Evolutionary conservation across 2,113 vertebrate genomes (phyloP), one percentile per base, ranked within the genome.

Genomic region (Actinemys pallida): DNA sequence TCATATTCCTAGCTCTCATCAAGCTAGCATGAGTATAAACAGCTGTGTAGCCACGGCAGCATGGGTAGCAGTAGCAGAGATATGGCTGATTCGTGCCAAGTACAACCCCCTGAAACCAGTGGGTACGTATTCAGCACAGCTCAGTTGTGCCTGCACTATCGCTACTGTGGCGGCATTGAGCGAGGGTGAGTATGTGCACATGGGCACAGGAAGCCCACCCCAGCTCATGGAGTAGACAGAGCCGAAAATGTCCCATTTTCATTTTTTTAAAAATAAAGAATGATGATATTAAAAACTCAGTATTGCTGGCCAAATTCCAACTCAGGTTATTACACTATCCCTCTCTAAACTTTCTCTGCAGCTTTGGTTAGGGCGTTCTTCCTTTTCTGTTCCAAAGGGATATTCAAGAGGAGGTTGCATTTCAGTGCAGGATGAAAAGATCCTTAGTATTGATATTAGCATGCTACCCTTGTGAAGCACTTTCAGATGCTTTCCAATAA

Each of bases 401-500:
- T 35, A 62, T n/a, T 72, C 39, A 19, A 49, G 11, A 24, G 87
- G 12, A 42, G 47, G 42, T 14, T 1, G 1, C 31, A 1, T 17
- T 50, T 69, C 56, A 47, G 75, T 57, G 69, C 19, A 86, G 88
- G 50, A 17, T 9, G 17, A 54, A 85, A 35, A 0, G 0, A 47
- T 57, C 57, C 65, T 54, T 62, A 80, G 12, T 5, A 19, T 75
- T 16, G 19, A 39, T 7, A 39, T 31, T 19, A 22, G 49, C 81
- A 85, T 0, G 0, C 20, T 5, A 54, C 0, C 82, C 1, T 85
- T 31, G 45, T 39, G 85, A 72, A 27, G 11, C 2, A 0, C 49
- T 19, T 29, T 45, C 81, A 45, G 45, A 81, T 39, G 29, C 5
- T 4, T 0, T 0, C 22, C 3, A 24, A 1, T 1, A 6, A 35